These are phyloP conservation scores for Mus pahari DNA, from an alignment of 2,113 vertebrate genomes.

Conservation along the genomic window DNA sequence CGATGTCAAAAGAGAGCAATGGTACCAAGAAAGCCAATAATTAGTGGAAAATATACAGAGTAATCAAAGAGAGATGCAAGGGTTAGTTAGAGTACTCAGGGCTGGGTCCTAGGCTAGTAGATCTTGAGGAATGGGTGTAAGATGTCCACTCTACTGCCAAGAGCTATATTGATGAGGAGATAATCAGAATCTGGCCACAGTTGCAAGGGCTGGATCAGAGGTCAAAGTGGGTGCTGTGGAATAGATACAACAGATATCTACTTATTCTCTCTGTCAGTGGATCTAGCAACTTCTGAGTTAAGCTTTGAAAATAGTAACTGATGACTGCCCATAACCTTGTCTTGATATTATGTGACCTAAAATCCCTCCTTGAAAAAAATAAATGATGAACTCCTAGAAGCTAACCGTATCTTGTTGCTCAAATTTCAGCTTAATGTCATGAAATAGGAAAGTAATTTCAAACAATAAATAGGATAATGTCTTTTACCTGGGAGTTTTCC, in stretches of 20 bases:
- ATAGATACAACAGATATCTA: accelerated
- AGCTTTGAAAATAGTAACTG: background rate
- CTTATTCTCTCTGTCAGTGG: no score
- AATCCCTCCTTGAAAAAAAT: background rate
- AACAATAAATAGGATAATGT: background rate
- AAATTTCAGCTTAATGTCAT: background rate
- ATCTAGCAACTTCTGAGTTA: background rate
- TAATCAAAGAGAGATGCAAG: background rate
- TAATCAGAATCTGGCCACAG: background rate
- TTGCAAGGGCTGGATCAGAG: background rate
- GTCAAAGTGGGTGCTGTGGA: background rate
- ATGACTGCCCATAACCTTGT: background rate
- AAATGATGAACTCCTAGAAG: background rate
- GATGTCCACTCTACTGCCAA: background rate
- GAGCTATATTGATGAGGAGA: background rate
- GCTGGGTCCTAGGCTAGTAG: background rate
- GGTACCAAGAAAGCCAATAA: background rate
- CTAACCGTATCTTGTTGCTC: background rate
- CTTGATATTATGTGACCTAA: background rate
- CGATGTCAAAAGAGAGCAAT: background rate
- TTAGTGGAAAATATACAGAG: background rate
- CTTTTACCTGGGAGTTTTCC: background rate
- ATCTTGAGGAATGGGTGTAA: no score
- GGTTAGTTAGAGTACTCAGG: background rate
- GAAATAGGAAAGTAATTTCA: background rate